These are phyloP conservation scores for Zaprionus africanus DNA, from an alignment of 1,140 invertebrate genomes.

Conservation along the genomic window DNA sequence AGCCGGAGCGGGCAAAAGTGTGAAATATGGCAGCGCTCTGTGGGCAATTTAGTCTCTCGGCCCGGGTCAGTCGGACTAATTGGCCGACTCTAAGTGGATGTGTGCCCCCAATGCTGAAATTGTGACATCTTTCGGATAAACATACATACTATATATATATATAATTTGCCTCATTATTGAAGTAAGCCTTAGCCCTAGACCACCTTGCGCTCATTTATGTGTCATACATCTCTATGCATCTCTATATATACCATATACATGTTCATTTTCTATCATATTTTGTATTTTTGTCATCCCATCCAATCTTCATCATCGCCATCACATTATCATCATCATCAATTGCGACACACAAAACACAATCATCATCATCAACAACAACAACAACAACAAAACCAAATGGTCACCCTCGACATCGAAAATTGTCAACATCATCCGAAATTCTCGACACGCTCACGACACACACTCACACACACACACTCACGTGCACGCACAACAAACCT, in stretches of 20 bases:
- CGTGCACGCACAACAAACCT: conserved; percentile 44
- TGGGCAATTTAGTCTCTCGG: conserved; percentile 30
- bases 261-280: conserved; percentile 42
- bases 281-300: conserved; percentile 55
- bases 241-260: conserved; percentile 30
- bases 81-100: conserved; percentile 54
- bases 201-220: conserved; percentile 49
- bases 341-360: conserved; percentile 43
- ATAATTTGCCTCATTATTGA: conserved; percentile 28
- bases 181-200: conserved; percentile 25
- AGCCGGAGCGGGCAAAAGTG: conserved; percentile 64
- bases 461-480: conserved; percentile 28
- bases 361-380: conserved; percentile 48
- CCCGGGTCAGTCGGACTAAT: conserved; percentile 59
- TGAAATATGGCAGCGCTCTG: conserved; percentile 67
- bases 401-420: conserved; percentile 47
- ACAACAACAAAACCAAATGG: conserved; percentile 36
- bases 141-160: conserved; percentile 18
- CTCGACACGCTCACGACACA: conserved; percentile 61
- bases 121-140: conserved; percentile 60
- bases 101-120: conserved; percentile 50
- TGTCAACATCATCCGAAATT: conserved; percentile 68
- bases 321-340: conserved; percentile 44
- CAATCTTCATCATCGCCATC: conserved; percentile 53
- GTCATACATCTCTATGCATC: conserved; percentile 29